Base-by-base conservation (phyloP, 2,797 vertebrate genomes). In the Crotalus adamanteus region DNA sequence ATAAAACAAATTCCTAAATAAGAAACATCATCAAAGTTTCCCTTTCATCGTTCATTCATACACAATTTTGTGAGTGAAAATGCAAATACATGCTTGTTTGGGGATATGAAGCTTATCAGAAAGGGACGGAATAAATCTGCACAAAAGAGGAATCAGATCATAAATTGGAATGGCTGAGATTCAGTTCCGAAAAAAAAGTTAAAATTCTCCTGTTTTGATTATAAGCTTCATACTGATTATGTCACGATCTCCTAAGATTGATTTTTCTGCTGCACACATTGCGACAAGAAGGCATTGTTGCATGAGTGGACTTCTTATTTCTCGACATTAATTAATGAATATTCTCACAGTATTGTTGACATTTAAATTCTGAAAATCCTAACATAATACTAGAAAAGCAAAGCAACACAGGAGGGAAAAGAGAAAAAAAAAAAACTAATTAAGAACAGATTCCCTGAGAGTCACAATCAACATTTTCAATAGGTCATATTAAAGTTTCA, bases 361-460 rank as follows among this genome's bases (percentile, higher is more conserved):
- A 94, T 94, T 96, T 95, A 93, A 89, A 89, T 95, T 96, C 92
- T 95, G 95, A 93, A 96, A 95, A 96, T 92, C 94, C 93, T 94
- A 96, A 97, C 89, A 94, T 57, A 42, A 6, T 94, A 26, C 0
- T 92, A 93, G 87, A 51, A 51, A 94, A 63, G 47, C 69, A 95
- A 47, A 96, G 95, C 22, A 61, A 63, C 93, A 97, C 96, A 63
- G n/a, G n/a, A 78, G 31, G 14, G 20, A 59, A 87, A 51, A 90
- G 63, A 88, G 87, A 63, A 73, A 96, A 98, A 47, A 88, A 88
- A 73, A 73, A 96, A 98, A 94, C 96, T 97, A 97, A 98, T 97
- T 97, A 97, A 98, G 95, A 98, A 96, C 96, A 97, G 95, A 94
- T 96, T 97, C 93, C 95, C 94, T 92, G 92, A 96, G 95, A 96